These are phyloP conservation scores for Trachelus tabidus DNA, from an alignment of 2,888 invertebrate genomes.

Conservation along the genomic window DNA sequence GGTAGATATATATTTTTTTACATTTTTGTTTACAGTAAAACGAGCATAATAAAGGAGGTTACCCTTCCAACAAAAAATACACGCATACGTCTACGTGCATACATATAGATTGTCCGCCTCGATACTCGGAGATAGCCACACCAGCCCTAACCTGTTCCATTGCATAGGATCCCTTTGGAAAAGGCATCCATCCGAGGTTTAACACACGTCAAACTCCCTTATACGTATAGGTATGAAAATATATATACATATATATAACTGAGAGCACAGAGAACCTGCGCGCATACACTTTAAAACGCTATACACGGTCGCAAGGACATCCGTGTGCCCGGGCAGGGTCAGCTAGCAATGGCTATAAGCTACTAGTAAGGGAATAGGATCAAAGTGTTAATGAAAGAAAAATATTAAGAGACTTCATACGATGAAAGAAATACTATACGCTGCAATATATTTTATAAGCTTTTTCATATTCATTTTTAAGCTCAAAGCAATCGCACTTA, in stretches of 20 bases:
- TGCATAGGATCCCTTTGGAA: neutral
- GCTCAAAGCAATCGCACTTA: neutral
- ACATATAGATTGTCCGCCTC: neutral
- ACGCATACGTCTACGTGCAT: neutral
- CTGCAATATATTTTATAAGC: neutral
- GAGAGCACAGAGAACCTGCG: neutral
- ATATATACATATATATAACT: neutral
- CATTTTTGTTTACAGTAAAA: neutral
- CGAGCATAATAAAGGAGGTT: neutral
- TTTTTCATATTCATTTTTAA: neutral
- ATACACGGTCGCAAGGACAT: neutral
- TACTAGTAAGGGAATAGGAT: neutral
- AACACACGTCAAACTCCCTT: neutral
- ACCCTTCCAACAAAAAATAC: neutral
- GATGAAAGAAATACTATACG: neutral
- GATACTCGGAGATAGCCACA: neutral
- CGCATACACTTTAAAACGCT: neutral
- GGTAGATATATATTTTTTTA: neutral
- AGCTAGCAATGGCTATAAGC: neutral
- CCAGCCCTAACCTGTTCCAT: neutral
- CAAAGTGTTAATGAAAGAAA: neutral
- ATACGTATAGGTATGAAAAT: neutral
- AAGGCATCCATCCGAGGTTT: neutral
- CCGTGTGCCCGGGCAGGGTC: neutral
- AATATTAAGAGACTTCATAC: neutral